Percentiles rank a stretch among this genome's conserved stretches.
Conservation (phyloP, 2,888 invertebrate species). For the Petrophora chlorosata region DNA sequence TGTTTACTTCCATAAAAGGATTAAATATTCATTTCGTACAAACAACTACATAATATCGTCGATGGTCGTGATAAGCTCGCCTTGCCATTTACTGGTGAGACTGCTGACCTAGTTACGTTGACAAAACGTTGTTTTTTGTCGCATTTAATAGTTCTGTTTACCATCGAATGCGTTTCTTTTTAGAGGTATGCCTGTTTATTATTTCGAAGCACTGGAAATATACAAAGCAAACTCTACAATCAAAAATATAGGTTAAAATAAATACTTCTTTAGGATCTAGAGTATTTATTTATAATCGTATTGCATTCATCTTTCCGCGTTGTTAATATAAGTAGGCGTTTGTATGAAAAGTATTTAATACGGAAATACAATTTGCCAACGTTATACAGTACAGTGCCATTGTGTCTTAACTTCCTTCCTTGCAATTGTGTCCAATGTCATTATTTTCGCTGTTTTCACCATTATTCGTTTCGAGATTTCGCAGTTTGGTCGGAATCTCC, state of each 20-base stretch:
- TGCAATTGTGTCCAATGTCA: constrained; percentile 21
- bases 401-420: constrained; percentile 27
- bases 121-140: constrained; percentile 40
- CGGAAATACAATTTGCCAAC: constrained; percentile 17
- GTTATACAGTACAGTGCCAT: constrained; percentile 20
- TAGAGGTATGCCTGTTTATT: constrained; percentile 10
- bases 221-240: no score
- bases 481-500: no score
- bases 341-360: background rate
- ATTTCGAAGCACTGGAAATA: background rate
- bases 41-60: constrained; percentile 6
- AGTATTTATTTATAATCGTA: no score
- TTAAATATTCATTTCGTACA: background rate
- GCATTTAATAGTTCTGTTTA: constrained; percentile 44
- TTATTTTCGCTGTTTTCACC: constrained; percentile 16
- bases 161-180: constrained; percentile 32
- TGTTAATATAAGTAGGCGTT: no score
- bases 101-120: constrained; percentile 45
- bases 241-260: no score
- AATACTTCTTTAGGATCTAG: no score
- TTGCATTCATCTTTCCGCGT: no score
- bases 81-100: constrained; percentile 42
- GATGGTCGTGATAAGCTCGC: constrained; percentile 36
- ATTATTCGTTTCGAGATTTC: no score
- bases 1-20: background rate